phyloP scores from a whole-genome alignment of 30 jellyfish, hydroid and myxozoan genomes.

The Hydractinia echinata region DNA sequence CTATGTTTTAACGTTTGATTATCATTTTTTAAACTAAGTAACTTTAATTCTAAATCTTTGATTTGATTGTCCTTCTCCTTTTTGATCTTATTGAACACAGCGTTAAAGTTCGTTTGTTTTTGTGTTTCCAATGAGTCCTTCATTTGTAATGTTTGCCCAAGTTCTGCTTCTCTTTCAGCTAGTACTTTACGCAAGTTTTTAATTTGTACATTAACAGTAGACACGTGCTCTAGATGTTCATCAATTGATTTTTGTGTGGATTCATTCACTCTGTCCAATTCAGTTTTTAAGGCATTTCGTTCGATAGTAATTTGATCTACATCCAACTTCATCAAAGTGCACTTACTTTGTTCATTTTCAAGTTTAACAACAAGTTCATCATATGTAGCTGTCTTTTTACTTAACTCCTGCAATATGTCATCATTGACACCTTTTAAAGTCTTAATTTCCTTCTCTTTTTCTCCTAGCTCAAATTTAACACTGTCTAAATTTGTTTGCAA shows the following conservation, averaged over 20 bases:
- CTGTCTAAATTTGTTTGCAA: neutral
- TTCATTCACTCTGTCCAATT: neutral
- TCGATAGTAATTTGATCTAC: neutral
- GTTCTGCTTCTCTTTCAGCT: slow-evolving; percentile 11
- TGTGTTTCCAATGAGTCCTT: slow-evolving; percentile 27
- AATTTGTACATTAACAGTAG: slow-evolving; percentile 17
- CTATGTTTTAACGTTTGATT: neutral
- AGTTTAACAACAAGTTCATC: slow-evolving; percentile 1
- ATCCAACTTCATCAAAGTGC: neutral
- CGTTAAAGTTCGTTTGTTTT: slow-evolving; percentile 49
- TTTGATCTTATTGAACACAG: slow-evolving; percentile 56
- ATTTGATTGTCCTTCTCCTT: slow-evolving; percentile 53
- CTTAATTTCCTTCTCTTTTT: neutral
- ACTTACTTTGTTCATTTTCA: neutral
- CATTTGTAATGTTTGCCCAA: neutral
- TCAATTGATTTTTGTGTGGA: slow-evolving; percentile 19
- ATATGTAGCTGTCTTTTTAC: neutral
- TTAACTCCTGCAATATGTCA: neutral
- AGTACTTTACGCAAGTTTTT: slow-evolving; percentile 24
- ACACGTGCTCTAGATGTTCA: slow-evolving; percentile 20
- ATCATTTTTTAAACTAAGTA: slow-evolving; percentile 10
- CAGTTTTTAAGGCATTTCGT: no score
- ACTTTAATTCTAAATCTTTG: slow-evolving; percentile 23
- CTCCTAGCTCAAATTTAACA: neutral
- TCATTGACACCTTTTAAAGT: neutral